A percentile compares a stretch with the other conserved stretches of the same genome.
These are phyloP conservation scores for Calidris pugnax DNA, from an alignment of 2,113 vertebrate genomes.

Conservation along the genomic window DNA sequence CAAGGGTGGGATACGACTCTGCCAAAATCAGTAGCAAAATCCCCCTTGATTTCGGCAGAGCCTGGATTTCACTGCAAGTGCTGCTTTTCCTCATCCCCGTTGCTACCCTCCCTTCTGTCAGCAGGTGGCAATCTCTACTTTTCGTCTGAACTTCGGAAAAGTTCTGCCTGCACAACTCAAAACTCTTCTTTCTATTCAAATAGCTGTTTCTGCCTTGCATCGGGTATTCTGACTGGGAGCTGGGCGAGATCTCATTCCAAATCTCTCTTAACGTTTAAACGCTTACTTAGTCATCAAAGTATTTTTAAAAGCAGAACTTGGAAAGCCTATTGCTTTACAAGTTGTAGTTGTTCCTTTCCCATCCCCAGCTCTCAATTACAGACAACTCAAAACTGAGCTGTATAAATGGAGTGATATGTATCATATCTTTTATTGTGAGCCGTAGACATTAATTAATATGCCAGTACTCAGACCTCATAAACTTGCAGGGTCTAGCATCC, in stretches of 20 bases:
- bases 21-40: not conserved
- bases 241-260: not conserved
- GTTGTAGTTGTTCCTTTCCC: not conserved
- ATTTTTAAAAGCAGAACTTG: constrained; percentile 32
- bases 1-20: not conserved
- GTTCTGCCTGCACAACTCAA: not conserved
- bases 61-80: not conserved
- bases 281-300: constrained; percentile 17
- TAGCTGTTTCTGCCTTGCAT: not conserved
- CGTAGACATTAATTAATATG: not conserved
- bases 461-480: not conserved
- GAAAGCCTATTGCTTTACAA: not conserved
- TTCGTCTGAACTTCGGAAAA: not conserved
- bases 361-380: not conserved
- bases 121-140: constrained; percentile 66
- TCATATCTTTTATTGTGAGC: not conserved
- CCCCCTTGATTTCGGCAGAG: not conserved
- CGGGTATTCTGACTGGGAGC: not conserved
- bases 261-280: constrained; percentile 1
- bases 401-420: not conserved
- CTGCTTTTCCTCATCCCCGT: not conserved
- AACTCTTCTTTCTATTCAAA: not conserved
- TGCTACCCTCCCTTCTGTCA: not conserved
- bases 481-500: not conserved
- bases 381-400: fast-evolving